Base-by-base conservation (phyloP, 2,797 vertebrate genomes). In the Spea hammondii region DNA sequence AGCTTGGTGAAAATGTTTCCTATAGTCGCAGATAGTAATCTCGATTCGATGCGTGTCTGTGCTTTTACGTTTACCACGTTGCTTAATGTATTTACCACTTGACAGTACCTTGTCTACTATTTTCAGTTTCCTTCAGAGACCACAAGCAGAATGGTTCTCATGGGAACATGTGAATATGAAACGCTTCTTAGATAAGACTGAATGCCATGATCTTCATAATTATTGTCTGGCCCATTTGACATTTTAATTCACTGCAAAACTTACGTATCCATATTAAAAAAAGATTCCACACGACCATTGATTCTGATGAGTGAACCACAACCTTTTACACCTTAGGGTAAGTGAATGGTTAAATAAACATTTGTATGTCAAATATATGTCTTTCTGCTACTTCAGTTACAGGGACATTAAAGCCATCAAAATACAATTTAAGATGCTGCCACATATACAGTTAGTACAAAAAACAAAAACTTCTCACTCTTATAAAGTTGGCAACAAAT, bases 101-200 rank as follows among this genome's bases (percentile, higher is more conserved):
- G 59, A 7, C 32, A 17, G n/a, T 4, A 85, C 75, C 75, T 87
- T 87, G 88, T 87, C 89, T 89, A 85, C 84, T 90, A 81, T 83
- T 88, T 86, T 90, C 91, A 88, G 89, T 89, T 92, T 93, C 92
- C 91, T 91, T 84, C 84, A 88, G 77, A 86, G 88, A 91, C 92
- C 92, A 87, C 91, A 92, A 85, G 79, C 80, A 60, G 55, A 87
- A 87, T 86, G 11, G 76, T 93, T 93, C 92, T 93, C 92, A 4
- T 92, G 91, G 87, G 91, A 87, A 91, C 90, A 85, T 82, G 69
- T 67, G 51, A 72, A 76, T 70, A 59, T 57, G 55, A 65, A 65
- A 74, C 64, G 8, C 8, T 59, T 5, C 14, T 12, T 75, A 14
- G 17, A 69, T 47, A 45, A 11, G 10, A 14, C n/a, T 62, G 66